A percentile compares a stretch with the other conserved stretches of the same genome.
phyloP scores from a whole-genome alignment of 1,140 invertebrate species.

The Heliconius melpomene region DNA sequence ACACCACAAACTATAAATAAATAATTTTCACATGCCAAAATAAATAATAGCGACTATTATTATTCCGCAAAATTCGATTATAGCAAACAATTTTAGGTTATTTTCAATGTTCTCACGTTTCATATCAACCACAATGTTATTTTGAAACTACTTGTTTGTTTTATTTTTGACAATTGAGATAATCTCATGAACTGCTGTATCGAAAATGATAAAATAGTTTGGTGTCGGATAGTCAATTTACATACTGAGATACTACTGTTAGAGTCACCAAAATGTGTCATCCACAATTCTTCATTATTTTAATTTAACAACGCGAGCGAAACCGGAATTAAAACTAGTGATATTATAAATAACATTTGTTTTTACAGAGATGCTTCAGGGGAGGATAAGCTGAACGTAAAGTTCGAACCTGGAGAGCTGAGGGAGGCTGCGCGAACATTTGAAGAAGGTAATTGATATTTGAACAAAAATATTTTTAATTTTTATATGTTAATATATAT shows the following conservation, averaged over 20 bases:
- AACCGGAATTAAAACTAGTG: too few relatives aligned
- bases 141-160: neutral
- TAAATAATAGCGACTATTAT: neutral
- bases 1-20: neutral
- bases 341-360: neutral
- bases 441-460: slow-evolving; percentile 65
- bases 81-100: neutral
- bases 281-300: too few relatives aligned
- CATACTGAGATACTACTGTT: too few relatives aligned
- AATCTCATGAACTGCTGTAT: too few relatives aligned
- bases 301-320: too few relatives aligned
- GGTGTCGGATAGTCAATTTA: too few relatives aligned
- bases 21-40: neutral
- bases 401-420: slow-evolving; percentile 72
- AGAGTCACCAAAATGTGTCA: too few relatives aligned
- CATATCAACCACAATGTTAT: neutral
- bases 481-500: too few relatives aligned
- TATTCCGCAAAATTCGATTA: neutral
- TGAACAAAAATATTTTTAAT: neutral
- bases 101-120: neutral
- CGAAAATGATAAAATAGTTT: too few relatives aligned
- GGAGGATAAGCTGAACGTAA: slow-evolving; percentile 68
- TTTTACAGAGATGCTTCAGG: slow-evolving; percentile 62
- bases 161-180: too few relatives aligned
- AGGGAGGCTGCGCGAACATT: slow-evolving; percentile 69